These are phyloP conservation scores for Leptinotarsa undecemlineata DNA, from an alignment of 1,140 invertebrate species.

Conservation along the genomic window DNA sequence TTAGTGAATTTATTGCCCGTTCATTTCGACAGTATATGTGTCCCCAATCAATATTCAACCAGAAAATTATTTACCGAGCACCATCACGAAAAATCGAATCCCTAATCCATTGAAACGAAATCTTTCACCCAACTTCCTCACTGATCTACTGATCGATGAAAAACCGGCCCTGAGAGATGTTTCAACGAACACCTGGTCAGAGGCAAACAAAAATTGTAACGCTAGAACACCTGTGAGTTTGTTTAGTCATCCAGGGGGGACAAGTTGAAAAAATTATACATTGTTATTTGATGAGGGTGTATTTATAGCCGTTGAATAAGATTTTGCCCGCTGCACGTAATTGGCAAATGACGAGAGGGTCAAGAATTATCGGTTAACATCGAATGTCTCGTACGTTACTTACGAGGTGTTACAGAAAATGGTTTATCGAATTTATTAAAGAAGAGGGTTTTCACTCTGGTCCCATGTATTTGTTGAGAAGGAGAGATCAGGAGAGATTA, in stretches of 20 bases:
- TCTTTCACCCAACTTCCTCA: background rate
- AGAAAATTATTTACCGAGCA: too few relatives aligned
- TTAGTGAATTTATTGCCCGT: too few relatives aligned
- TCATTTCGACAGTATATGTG: too few relatives aligned
- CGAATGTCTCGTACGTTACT: background rate
- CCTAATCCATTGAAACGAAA: background rate
- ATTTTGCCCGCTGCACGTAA: constrained; percentile 7
- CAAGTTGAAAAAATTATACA: constrained; percentile 8
- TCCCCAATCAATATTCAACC: too few relatives aligned
- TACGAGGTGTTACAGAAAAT: too few relatives aligned
- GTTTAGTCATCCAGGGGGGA: constrained; percentile 6
- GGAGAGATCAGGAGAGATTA: too few relatives aligned
- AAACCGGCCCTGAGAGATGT: constrained; percentile 7
- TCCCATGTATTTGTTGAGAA: too few relatives aligned
- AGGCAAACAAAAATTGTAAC: constrained; percentile 8
- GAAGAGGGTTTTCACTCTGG: too few relatives aligned
- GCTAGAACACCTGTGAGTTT: constrained; percentile 5
- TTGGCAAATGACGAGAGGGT: constrained; percentile 3
- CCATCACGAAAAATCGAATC: too few relatives aligned
- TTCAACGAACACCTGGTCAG: background rate
- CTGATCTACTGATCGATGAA: background rate
- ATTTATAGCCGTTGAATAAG: constrained; percentile 6
- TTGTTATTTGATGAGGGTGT: constrained; percentile 8
- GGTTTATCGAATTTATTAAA: too few relatives aligned
- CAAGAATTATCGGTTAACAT: constrained; percentile 2